Evolutionary conservation across 2,888 invertebrate species (phyloP), one percentile per base, ranked within the genome.

Genomic region (Macrophya alboannulata): DNA sequence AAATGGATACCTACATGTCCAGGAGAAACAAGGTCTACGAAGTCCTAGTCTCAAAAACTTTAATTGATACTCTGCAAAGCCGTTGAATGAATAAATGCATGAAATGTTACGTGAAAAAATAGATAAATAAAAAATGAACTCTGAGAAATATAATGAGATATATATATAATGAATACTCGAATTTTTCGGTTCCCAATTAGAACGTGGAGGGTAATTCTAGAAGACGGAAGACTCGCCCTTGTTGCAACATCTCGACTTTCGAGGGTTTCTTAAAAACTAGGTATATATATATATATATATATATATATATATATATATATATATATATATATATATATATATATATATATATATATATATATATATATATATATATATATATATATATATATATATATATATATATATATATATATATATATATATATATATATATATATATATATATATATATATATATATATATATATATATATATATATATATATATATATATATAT

Each of bases 201-300:
- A n/a, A 55, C 55, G n/a, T 55, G 17, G 55, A 55, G 55, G 55
- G 55, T 55, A 55, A 55, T 55, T 55, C 55, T 55, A 55, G 55
- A 55, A 55, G 55, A 55, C 55, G n/a, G 55, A 55, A 55, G n/a
- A 55, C 55, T 55, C 55, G 55, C 55, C 55, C 55, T 31, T 55
- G 55, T n/a, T 6, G 55, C 55, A 55, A n/a, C 55, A 55, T 55
- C 55, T 17, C n/a, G 55, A 68, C 68, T 68, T 68, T 68, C 31
- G 68, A 68, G 17, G 68, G 68, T 68, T 68, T 68, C 68, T 68
- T 17, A 9, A 43, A 43, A 72, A 43, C 43, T 8, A n/a, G 43
- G 21, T 21, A 43, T 21, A n/a, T n/a, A n/a, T n/a, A n/a, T n/a
- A n/a, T n/a, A n/a, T n/a, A n/a, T n/a, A n/a, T n/a, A n/a, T n/a